A percentile compares a stretch with the other conserved stretches of the same genome.
Conservation (phyloP, 2,113 vertebrate species). For the sheep (Ovis aries) region DNA sequence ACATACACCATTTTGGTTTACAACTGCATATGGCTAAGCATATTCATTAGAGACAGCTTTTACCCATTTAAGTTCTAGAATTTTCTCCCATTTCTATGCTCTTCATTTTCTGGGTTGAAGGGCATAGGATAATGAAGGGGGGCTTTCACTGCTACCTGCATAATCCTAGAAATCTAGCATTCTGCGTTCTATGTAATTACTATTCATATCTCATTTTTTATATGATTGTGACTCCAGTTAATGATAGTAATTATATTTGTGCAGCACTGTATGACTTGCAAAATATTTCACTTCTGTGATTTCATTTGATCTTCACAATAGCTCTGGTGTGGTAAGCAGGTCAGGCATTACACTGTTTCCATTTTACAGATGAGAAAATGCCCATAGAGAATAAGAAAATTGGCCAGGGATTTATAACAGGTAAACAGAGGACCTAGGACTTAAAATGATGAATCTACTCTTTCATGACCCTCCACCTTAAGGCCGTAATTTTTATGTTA, state of each 20-base stretch:
- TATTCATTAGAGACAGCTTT: background rate
- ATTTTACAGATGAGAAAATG: background rate
- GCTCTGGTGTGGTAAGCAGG: background rate
- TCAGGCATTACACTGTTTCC: background rate
- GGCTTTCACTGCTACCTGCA: background rate
- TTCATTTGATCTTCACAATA: background rate
- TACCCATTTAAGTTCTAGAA: background rate
- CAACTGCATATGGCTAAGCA: no score
- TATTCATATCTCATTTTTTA: background rate
- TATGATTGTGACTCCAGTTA: background rate
- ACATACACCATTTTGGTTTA: background rate
- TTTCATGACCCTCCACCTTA: background rate
- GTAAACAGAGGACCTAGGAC: background rate
- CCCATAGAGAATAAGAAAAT: background rate
- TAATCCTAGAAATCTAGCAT: background rate
- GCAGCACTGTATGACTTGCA: background rate
- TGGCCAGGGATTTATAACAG: background rate
- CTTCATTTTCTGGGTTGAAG: background rate
- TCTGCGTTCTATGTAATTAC: background rate
- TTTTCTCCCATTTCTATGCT: background rate
- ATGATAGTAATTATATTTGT: background rate
- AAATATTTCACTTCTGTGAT: background rate
- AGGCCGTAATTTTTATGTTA: background rate
- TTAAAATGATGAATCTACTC: background rate
- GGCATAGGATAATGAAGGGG: fast-evolving